phyloP scores from a whole-genome alignment of 2,113 vertebrate species.

The Neogale vison region DNA sequence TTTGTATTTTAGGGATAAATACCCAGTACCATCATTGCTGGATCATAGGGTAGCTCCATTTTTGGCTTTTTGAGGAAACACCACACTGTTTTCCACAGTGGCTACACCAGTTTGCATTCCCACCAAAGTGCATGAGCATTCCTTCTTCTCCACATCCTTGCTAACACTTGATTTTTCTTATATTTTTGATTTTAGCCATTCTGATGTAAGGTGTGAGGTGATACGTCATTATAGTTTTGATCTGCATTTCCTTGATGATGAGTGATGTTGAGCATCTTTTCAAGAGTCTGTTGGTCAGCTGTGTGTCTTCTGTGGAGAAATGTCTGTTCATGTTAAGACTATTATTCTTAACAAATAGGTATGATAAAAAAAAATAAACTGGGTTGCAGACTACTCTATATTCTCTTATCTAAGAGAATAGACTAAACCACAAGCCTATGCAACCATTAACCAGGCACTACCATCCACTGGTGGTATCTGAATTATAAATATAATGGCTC shows the following conservation, averaged over 20 bases:
- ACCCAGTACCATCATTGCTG: too few relatives aligned
- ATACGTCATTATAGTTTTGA: background rate
- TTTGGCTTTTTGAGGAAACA: too few relatives aligned
- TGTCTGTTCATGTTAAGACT: background rate
- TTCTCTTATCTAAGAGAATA: conserved; percentile 9
- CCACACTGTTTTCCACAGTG: too few relatives aligned
- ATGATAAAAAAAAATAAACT: background rate
- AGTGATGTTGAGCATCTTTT: background rate
- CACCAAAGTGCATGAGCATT: background rate
- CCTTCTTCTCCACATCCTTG: background rate
- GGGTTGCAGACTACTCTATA: background rate
- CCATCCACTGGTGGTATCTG: background rate
- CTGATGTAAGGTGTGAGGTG: background rate
- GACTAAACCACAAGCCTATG: background rate
- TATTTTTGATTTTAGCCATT: background rate
- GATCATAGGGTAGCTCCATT: too few relatives aligned
- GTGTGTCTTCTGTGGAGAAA: background rate
- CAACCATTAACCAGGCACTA: background rate
- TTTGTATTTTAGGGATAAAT: background rate
- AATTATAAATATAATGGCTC: conserved; percentile 2
- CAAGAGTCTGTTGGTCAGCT: background rate
- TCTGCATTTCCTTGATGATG: background rate
- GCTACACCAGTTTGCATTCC: background rate
- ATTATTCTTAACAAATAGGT: conserved; percentile 24
- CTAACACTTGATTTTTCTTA: background rate